Evolutionary conservation across 2,888 invertebrate species (phyloP), one percentile per base, ranked within the genome.

Genomic region (Salpingus planirostris): DNA sequence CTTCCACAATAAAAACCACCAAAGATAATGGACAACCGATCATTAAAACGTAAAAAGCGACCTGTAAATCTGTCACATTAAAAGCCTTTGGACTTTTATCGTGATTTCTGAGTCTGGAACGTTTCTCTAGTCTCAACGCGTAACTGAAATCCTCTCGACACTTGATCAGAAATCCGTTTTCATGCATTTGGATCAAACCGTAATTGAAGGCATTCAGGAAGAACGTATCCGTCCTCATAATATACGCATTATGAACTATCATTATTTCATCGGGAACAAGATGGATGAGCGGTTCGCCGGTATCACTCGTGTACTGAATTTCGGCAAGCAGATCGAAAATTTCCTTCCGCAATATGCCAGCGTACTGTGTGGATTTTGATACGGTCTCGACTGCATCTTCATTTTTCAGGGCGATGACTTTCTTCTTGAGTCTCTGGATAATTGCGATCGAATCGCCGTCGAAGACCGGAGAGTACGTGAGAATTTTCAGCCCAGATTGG

Each of bases 191-290:
- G 4, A 33, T 40, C 2, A 68, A 46, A n/a, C 62, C 29, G 4
- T 31, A 29, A 42, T 67, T 60, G 12, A 69, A 52, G 10, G 52
- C 45, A 1, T 47, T 38, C 4, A 62, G 38, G 36, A 61, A 64
- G 2, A 66, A 60, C 3, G 65, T 67, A 11, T 62, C 57, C 25
- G 50, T 57, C 1, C 62, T 62, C 3, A 67, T 50, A 11, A 68
- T 54, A 41, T 66, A 68, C 0, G 62, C 50, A 4, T 70, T 43
- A 34, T 60, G 59, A 44, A 60, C 65, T 2, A 56, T 47, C 11
- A 59, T 48, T 2, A 67, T 66, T 42, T 69, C 70, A 29, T 69
- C 65, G 1, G 51, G 36, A 3, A 65, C 57, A 0, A 68, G 49
- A 44, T 69, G 67, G n/a, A 70, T 24, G 15, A 62, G 31, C 4